These are phyloP conservation scores for Ahaetulla prasina DNA, from an alignment of 2,113 vertebrate species.

Conservation along the genomic window DNA sequence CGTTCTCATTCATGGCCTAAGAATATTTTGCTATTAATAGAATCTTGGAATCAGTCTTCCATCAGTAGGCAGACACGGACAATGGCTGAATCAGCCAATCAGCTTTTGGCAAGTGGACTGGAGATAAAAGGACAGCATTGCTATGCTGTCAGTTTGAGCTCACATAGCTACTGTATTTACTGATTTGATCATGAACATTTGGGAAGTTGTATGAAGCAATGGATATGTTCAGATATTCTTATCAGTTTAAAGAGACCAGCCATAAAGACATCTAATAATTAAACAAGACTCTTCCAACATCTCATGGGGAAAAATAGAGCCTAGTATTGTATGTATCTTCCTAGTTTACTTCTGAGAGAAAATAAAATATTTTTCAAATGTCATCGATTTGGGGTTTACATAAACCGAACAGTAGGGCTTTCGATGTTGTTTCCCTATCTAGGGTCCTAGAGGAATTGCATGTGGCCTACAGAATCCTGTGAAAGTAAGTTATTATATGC, in stretches of 20 bases:
- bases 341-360: not conserved
- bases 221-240: not conserved
- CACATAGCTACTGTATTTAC: not conserved
- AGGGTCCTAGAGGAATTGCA: not conserved
- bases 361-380: not conserved
- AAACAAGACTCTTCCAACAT: not conserved
- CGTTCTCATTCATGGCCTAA: not conserved
- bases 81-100: not conserved
- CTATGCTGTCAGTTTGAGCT: not conserved
- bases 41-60: not conserved
- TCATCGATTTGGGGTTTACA: not conserved
- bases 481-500: not conserved
- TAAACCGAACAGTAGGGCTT: not conserved
- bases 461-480: not conserved
- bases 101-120: not conserved
- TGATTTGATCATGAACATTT: not conserved
- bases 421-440: not conserved
- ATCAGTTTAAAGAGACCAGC: not conserved
- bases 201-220: not conserved
- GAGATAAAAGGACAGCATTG: not conserved
- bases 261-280: not conserved
- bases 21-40: not conserved
- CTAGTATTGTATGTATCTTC: not conserved
- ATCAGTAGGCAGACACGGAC: not conserved
- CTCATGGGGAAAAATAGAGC: not conserved